Base-by-base conservation (phyloP, 2,113 vertebrate species). In the Pelmatolapia mariae region DNA sequence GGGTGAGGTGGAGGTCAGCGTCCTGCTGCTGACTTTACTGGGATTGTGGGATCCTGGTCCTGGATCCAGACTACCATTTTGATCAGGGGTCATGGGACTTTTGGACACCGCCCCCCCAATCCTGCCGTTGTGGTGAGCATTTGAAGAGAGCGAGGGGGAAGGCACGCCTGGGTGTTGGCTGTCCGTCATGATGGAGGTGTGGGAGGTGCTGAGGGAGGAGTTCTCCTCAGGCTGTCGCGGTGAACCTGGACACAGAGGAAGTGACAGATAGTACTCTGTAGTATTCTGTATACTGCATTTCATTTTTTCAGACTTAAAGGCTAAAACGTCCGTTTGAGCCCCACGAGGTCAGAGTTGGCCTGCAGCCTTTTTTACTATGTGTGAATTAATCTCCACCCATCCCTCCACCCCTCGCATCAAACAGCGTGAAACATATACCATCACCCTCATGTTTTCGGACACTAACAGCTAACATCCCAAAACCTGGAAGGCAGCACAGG, bases 101-200 rank as follows among this genome's bases (percentile, higher is more conserved):
- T 81, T 90, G 19, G 85, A 10, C 2, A 18, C 10, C 0, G 11
- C 8, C 5, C 31, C 31, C 3, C 15, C 8, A 3, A 81, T 40
- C 8, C 8, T 76, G 10, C 81, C 61, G 1, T 86, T 87, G 29
- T 87, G 85, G 22, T 85, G 89, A 31, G 38, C 31, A 5, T 86
- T 50, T 54, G 83, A 81, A 43, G 89, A 57, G 19, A 43, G 16
- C 10, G 71, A 33, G 6, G 79, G 56, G 15, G 85, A 11, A 29
- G 90, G 36, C 7, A 50, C 3, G 38, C 47, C 45, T 9, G 84
- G 59, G 1, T 19, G 43, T 6, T 82, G 87, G 16, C 16, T 86
- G 56, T 89, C 91, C 31, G 87, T 66, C 91, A 92, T 93, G 45
- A 22, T 79, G 82, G 38, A 56, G 47, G 8, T 56, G 40, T 56